phyloP scores from a whole-genome alignment of 2,888 invertebrate genomes.

The Taphrorychus bicolor region DNA sequence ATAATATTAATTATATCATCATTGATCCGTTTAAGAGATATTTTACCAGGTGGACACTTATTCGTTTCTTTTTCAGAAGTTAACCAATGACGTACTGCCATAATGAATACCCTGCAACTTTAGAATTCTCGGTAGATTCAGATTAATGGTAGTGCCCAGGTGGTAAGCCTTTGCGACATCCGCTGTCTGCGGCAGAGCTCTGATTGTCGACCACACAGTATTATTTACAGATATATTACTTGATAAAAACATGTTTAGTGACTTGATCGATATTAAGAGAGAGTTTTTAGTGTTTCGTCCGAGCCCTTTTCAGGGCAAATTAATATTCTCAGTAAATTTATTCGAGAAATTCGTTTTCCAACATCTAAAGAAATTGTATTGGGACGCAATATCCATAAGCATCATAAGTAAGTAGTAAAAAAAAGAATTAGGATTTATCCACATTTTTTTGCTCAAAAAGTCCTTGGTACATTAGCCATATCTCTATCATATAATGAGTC shows the following conservation, averaged over 20 bases:
- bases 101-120: not conserved
- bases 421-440: too few species aligned
- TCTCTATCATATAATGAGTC: too few species aligned
- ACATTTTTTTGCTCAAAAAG: not conserved
- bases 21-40: too few species aligned
- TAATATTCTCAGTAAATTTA: too few species aligned
- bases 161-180: constrained; percentile 40
- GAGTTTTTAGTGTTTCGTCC: not conserved
- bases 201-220: constrained; percentile 38
- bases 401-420: too few species aligned
- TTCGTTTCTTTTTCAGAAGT: not conserved
- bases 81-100: not conserved
- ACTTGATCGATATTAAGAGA: not conserved
- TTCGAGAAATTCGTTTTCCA: too few species aligned
- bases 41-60: too few species aligned
- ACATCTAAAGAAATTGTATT: too few species aligned
- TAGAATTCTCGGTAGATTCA: constrained; percentile 36
- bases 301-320: too few species aligned
- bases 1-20: too few species aligned
- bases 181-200: constrained; percentile 28
- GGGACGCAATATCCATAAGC: too few species aligned
- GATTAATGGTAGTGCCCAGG: constrained; percentile 40
- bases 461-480: too few species aligned
- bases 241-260: not conserved
- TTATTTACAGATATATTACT: constrained; percentile 21